These are phyloP conservation scores for Cryptus viduatorius DNA, from an alignment of 2,888 invertebrate species.

Conservation along the genomic window DNA sequence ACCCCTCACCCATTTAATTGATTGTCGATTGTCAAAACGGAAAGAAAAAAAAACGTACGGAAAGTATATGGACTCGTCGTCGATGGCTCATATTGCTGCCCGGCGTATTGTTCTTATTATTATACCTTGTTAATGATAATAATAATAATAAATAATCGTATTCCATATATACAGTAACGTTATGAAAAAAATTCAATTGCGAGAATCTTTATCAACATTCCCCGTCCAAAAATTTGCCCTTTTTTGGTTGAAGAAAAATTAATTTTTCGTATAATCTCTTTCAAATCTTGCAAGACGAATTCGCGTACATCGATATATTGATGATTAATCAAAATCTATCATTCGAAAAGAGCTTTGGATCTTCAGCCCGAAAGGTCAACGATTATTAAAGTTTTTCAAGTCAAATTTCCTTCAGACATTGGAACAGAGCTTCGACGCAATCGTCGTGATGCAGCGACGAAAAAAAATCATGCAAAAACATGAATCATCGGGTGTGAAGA, in stretches of 20 bases:
- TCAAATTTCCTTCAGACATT: no score
- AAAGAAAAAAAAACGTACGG: conserved; percentile 68
- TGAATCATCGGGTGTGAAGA: not conserved
- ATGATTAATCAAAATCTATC: not conserved
- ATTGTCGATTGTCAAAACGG: conserved; percentile 62
- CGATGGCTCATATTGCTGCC: conserved; percentile 80
- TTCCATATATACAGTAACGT: conserved; percentile 70
- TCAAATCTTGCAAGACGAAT: not conserved
- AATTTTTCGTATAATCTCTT: not conserved
- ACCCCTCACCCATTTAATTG: conserved; percentile 33
- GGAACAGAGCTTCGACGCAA: no score
- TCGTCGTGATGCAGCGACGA: not conserved
- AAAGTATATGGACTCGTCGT: conserved; percentile 72
- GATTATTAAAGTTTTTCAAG: not conserved
- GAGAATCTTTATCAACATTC: conserved; percentile 1
- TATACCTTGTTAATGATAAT: conserved; percentile 77
- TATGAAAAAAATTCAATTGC: conserved; percentile 2
- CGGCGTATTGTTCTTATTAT: conserved; percentile 77
- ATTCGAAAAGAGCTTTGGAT: not conserved
- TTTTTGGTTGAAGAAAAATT: not conserved
- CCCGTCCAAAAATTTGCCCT: no score
- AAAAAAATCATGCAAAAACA: not conserved
- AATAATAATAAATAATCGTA: conserved; percentile 78
- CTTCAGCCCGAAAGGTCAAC: not conserved
- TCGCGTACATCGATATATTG: not conserved